Evolutionary conservation across 37 sponge, comb jelly and placozoan genomes (phyloP).

Genomic region (Haliclona indistincta): DNA sequence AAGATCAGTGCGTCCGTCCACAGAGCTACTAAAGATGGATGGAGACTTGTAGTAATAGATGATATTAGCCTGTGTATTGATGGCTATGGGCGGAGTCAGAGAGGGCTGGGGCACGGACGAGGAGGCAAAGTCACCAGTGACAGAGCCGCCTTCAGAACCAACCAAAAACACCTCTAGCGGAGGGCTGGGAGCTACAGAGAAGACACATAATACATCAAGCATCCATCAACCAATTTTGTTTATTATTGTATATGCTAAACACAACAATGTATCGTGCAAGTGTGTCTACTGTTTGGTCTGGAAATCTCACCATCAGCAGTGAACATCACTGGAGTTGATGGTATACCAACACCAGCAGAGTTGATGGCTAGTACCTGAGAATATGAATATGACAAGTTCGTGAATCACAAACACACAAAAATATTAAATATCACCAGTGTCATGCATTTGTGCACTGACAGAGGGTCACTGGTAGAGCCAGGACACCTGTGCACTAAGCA

Average conservation of each 20-base stretch:
- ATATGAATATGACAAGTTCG: too few relatives aligned
- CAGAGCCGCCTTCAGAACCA: not conserved
- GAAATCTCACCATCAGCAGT: conserved; percentile 8
- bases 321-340: conserved; percentile 3
- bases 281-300: too few relatives aligned
- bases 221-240: too few relatives aligned
- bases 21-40: conserved; percentile 8
- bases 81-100: conserved; percentile 12
- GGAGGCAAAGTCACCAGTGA: not conserved
- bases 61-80: conserved; percentile 23
- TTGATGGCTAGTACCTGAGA: conserved; percentile 20
- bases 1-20: conserved; percentile 1
- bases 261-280: too few relatives aligned
- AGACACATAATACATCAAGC: too few relatives aligned
- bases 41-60: conserved; percentile 29
- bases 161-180: conserved; percentile 36
- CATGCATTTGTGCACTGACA: too few relatives aligned
- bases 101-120: not conserved
- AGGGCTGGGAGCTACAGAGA: conserved; percentile 13
- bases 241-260: too few relatives aligned
- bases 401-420: too few relatives aligned
- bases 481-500: too few relatives aligned
- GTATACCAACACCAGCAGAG: conserved; percentile 15
- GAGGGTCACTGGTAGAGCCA: too few relatives aligned
- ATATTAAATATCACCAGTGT: too few relatives aligned